Conservation (phyloP, 2,113 vertebrate species). For the Castor canadensis region DNA sequence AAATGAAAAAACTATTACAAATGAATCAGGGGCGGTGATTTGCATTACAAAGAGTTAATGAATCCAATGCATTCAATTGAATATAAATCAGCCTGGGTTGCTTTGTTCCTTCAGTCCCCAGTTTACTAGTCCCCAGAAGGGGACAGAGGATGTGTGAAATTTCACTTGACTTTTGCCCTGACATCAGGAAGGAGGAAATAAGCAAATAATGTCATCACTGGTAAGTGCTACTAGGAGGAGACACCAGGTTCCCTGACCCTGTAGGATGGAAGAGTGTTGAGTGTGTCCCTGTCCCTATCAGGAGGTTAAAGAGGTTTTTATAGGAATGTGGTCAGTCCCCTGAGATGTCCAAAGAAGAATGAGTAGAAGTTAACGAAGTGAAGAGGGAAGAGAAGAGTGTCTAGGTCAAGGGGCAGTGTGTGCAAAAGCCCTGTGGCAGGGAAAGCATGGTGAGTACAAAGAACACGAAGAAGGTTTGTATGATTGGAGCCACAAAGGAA, state of each 20-base stretch:
- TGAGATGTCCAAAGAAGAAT: background rate
- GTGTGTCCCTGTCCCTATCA: background rate
- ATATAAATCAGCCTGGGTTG: background rate
- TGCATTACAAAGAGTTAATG: background rate
- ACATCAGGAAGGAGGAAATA: background rate
- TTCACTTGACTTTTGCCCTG: too few species aligned
- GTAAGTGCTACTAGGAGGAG: too few species aligned
- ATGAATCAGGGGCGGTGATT: background rate
- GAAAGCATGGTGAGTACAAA: too few species aligned
- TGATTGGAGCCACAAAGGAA: background rate
- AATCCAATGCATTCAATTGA: background rate
- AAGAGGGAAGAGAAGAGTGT: background rate
- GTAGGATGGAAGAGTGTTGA: too few species aligned
- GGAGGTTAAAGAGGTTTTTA: background rate
- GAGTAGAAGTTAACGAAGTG: background rate
- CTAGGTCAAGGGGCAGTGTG: background rate
- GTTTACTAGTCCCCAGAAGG: background rate
- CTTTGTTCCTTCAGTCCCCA: background rate
- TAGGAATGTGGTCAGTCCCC: background rate
- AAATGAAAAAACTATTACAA: slow-evolving; percentile 19
- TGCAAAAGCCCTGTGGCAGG: background rate
- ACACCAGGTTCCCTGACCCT: rapidly evolving
- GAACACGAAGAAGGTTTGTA: background rate
- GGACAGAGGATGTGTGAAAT: rapidly evolving
- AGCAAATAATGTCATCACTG: too few species aligned